Conservation (phyloP, 2,888 invertebrate genomes). For the Abscondita cerata region DNA sequence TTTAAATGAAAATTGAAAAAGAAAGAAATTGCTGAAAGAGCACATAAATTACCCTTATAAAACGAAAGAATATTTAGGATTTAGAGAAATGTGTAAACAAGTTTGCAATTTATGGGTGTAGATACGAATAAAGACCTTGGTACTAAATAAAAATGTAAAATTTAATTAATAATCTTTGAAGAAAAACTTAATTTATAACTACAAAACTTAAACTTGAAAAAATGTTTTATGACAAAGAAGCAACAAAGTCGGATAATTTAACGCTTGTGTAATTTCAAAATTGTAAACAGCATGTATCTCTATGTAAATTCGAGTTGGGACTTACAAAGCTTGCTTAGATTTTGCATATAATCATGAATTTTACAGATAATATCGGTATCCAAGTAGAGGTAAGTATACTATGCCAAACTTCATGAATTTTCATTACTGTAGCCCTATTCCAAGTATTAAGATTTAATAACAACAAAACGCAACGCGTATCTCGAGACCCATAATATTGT, state of each 20-base stretch:
- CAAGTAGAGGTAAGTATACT: conserved; percentile 37
- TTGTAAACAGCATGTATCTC: conserved; percentile 37
- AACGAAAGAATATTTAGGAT: neutral
- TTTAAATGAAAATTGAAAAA: too few relatives aligned
- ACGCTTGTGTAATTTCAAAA: conserved; percentile 15
- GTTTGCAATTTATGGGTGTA: neutral
- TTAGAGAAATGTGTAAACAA: conserved; percentile 1
- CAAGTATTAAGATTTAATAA: conserved; percentile 27
- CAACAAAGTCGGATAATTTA: too few relatives aligned
- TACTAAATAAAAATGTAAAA: too few relatives aligned
- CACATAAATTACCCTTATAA: neutral
- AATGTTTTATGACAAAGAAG: too few relatives aligned
- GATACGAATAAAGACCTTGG: too few relatives aligned
- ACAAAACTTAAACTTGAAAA: too few relatives aligned
- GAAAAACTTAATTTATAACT: too few relatives aligned
- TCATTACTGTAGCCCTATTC: conserved; percentile 38
- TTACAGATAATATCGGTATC: conserved; percentile 38
- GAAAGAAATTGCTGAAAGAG: too few relatives aligned
- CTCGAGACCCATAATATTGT: too few relatives aligned
- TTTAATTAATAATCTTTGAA: too few relatives aligned
- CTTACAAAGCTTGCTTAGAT: conserved; percentile 37
- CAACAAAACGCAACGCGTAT: conserved; percentile 16
- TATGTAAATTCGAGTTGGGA: conserved; percentile 41
- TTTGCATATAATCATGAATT: conserved; percentile 42
- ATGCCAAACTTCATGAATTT: conserved; percentile 39